Conservation (phyloP, 2,113 vertebrate species). For the Nyctibius bracteatus region DNA sequence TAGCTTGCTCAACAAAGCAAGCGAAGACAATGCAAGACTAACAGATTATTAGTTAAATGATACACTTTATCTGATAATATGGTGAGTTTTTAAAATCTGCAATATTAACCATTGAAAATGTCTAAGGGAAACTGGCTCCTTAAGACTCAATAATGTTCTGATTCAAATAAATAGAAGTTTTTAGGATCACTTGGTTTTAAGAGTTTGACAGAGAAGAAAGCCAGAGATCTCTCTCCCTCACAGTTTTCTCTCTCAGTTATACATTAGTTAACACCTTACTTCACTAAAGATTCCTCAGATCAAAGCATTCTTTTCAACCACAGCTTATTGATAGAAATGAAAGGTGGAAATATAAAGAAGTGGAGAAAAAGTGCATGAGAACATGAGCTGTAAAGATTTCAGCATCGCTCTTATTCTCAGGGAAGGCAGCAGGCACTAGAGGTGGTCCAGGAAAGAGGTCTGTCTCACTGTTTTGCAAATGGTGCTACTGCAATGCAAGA, state of each 20-base stretch:
- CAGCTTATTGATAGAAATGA: neutral
- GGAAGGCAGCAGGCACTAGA: neutral
- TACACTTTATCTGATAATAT: neutral
- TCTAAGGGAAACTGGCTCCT: neutral
- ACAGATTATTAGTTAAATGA: neutral
- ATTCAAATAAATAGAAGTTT: neutral
- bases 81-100: neutral
- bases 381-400: neutral
- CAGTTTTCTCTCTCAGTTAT: neutral
- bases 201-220: neutral
- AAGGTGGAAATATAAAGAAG: neutral
- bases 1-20: neutral
- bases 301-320: neutral
- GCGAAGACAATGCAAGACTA: neutral
- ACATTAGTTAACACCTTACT: neutral
- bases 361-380: neutral
- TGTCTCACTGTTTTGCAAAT: neutral
- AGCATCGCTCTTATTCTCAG: neutral
- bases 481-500: neutral
- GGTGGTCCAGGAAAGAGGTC: neutral
- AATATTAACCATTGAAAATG: neutral
- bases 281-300: neutral
- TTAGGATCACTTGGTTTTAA: neutral
- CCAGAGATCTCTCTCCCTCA: neutral
- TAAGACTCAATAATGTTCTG: neutral